Conservation (phyloP, 2,797 vertebrate species). For the Anableps anableps region DNA sequence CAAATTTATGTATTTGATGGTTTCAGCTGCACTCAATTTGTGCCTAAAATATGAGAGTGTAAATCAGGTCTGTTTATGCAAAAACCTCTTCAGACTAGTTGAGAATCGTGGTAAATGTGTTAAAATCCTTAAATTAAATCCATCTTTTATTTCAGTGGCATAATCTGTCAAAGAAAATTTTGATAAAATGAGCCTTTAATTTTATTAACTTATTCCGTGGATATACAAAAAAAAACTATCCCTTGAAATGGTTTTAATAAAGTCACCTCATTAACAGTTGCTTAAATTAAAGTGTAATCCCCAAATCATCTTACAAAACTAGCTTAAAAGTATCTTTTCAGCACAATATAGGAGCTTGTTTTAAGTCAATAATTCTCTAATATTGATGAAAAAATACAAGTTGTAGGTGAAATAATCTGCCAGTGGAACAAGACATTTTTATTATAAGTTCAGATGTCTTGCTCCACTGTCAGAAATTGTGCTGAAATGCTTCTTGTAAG, state of each 20-base stretch:
- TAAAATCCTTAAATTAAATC: not conserved
- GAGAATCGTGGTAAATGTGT: not conserved
- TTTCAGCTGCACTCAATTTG: not conserved
- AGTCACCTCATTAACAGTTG: not conserved
- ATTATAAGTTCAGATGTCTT: too few species aligned
- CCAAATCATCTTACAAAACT: too few species aligned
- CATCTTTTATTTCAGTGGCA: not conserved
- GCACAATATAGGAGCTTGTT: too few species aligned
- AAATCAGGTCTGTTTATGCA: not conserved
- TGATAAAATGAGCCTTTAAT: not conserved
- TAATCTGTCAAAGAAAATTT: too few species aligned
- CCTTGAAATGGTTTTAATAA: not conserved
- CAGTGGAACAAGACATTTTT: too few species aligned
- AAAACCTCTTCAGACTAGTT: not conserved
- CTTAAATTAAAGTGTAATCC: too few species aligned
- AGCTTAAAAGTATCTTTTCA: too few species aligned
- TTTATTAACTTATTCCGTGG: not conserved
- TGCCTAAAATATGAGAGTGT: not conserved
- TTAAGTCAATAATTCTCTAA: too few species aligned
- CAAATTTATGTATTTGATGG: not conserved
- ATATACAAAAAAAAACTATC: not conserved
- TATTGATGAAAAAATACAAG: too few species aligned
- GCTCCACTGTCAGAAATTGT: too few species aligned
- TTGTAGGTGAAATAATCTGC: too few species aligned
- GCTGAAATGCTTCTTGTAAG: too few species aligned